A percentile compares a stretch with the other conserved stretches of the same genome.
Conservation (phyloP, 2,797 vertebrate species). For the Hoplostethus atlanticus region DNA sequence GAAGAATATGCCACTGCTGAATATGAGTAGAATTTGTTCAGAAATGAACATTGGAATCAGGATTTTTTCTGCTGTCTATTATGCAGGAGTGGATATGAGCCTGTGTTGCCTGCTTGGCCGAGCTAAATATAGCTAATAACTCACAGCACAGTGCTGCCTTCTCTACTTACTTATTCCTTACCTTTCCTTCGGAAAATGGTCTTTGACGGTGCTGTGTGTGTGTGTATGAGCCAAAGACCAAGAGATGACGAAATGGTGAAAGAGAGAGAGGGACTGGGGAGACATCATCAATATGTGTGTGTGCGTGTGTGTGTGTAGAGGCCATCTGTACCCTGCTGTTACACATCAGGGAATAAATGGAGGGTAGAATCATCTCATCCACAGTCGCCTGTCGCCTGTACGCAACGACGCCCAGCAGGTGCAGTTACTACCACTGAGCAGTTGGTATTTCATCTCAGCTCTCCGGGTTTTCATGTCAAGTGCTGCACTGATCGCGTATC, state of each 20-base stretch:
- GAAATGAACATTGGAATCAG: not conserved
- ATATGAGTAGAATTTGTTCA: not conserved
- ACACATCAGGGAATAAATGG: constrained; percentile 49
- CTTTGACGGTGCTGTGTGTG: constrained; percentile 29
- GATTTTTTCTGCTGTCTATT: not conserved
- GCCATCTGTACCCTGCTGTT: constrained; percentile 49
- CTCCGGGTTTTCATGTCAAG: constrained; percentile 31
- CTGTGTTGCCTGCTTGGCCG: not conserved
- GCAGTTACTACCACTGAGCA: constrained; percentile 4
- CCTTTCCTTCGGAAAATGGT: constrained; percentile 46
- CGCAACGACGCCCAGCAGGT: constrained; percentile 4
- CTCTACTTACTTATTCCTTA: constrained; percentile 31
- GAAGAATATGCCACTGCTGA: constrained; percentile 1
- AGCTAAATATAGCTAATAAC: constrained; percentile 10
- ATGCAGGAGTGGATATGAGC: not conserved
- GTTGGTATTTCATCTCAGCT: constrained; percentile 6
- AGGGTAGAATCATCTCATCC: constrained; percentile 10
- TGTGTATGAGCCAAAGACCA: constrained; percentile 21
- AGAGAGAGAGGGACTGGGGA: not conserved
- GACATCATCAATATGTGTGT: not conserved
- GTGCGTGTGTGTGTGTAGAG: constrained; percentile 24
- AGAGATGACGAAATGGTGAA: constrained; percentile 28
- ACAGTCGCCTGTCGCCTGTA: constrained; percentile 11
- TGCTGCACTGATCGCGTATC: constrained; percentile 14
- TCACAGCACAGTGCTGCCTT: not conserved